phyloP scores from a whole-genome alignment of 2,113 vertebrate species.

The Nipponia nippon region DNA sequence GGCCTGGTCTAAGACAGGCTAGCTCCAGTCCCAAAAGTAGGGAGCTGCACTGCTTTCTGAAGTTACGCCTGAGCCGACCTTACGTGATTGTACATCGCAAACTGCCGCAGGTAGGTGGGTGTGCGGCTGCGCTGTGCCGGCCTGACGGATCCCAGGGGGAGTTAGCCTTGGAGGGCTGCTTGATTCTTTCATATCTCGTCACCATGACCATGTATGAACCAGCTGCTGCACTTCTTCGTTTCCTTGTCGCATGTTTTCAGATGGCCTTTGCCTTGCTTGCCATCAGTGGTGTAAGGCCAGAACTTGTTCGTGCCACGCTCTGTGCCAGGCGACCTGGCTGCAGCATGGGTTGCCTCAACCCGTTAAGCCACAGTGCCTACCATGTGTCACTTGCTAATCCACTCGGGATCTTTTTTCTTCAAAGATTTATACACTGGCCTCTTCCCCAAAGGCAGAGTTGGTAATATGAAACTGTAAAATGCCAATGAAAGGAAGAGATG shows the following conservation, averaged over 20 bases:
- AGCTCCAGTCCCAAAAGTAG: neutral
- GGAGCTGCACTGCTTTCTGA: neutral
- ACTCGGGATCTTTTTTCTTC: neutral
- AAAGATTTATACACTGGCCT: neutral
- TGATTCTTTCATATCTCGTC: neutral
- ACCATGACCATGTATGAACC: neutral
- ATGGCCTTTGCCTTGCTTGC: neutral
- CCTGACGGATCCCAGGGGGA: neutral
- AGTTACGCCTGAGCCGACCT: rapidly evolving
- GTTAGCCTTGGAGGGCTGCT: neutral
- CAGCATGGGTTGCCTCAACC: neutral
- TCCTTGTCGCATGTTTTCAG: neutral
- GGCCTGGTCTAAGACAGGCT: neutral
- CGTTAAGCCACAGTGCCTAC: neutral
- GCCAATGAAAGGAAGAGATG: neutral
- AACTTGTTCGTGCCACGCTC: rapidly evolving
- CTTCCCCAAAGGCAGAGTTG: neutral
- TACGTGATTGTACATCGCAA: neutral
- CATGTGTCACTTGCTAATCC: neutral
- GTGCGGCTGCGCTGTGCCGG: rapidly evolving
- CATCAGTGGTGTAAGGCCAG: neutral
- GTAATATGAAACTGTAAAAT: neutral
- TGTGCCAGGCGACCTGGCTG: neutral
- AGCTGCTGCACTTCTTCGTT: neutral
- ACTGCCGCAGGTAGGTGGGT: rapidly evolving